Percentiles rank a stretch among this genome's conserved stretches.
These are phyloP conservation scores for Netelia melanura DNA, from an alignment of 2,888 invertebrate species.

Conservation along the genomic window DNA sequence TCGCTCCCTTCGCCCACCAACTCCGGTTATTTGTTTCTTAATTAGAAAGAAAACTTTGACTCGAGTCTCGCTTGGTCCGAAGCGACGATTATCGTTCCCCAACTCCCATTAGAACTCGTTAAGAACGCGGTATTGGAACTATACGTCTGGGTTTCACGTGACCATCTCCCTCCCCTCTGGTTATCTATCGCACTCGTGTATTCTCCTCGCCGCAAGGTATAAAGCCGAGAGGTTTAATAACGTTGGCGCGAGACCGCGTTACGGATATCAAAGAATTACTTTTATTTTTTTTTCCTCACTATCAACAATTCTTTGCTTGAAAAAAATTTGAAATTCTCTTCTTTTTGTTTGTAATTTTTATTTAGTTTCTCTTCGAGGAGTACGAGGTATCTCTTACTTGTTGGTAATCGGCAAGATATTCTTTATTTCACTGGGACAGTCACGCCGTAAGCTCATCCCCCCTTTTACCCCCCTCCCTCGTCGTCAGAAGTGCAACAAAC, in stretches of 20 bases:
- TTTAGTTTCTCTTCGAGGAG: background rate
- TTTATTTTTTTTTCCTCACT: background rate
- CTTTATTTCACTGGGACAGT: conserved; percentile 18
- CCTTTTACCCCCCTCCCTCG: conserved; percentile 59
- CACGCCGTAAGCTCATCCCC: background rate
- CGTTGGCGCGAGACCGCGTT: conserved; percentile 47
- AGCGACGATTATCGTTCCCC: conserved; percentile 83
- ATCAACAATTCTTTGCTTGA: background rate
- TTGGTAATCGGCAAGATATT: background rate
- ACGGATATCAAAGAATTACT: conserved; percentile 39
- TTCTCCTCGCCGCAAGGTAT: conserved; percentile 51
- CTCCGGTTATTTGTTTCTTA: conserved; percentile 82
- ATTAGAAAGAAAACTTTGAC: conserved; percentile 83
- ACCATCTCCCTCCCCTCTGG: conserved; percentile 40
- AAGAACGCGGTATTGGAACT: conserved; percentile 82
- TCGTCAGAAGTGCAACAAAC: conserved; percentile 81
- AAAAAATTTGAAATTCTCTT: background rate
- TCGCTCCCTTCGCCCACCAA: conserved; percentile 67
- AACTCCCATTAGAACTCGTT: conserved; percentile 84
- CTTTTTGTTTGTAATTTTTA: background rate
- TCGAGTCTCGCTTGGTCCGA: conserved; percentile 74
- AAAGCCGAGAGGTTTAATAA: conserved; percentile 76
- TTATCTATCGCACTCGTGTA: conserved; percentile 13
- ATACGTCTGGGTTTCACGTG: conserved; percentile 77
- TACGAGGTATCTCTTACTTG: background rate